Conservation (phyloP, 2,797 vertebrate species). For the Rhadinocentrus ornatus region DNA sequence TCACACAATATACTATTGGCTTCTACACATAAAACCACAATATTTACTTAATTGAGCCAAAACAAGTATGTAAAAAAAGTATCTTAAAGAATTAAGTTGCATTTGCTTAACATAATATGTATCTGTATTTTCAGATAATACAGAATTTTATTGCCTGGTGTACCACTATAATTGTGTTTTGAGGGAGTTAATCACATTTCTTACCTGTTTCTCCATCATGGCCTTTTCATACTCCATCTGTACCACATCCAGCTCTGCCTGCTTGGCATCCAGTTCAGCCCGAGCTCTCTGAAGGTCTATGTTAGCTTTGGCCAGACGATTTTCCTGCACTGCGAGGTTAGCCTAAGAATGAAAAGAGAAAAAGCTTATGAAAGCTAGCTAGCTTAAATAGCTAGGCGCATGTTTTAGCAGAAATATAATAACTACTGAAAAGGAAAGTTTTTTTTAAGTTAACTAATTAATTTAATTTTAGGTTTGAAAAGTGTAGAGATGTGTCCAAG, state of each 20-base stretch:
- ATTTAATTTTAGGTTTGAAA: not conserved
- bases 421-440: too few species aligned
- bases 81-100: too few species aligned
- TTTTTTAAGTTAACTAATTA: not conserved
- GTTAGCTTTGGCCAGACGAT: slow-evolving; percentile 87
- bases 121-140: too few species aligned
- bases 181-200: not conserved
- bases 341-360: slow-evolving; percentile 78
- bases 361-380: too few species aligned
- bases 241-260: slow-evolving; percentile 91
- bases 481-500: not conserved
- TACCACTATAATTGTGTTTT: slow-evolving; percentile 6
- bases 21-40: not conserved
- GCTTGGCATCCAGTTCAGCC: slow-evolving; percentile 91
- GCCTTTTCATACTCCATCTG: slow-evolving; percentile 92
- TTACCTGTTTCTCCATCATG: slow-evolving; percentile 93
- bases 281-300: slow-evolving; percentile 91
- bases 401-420: not conserved
- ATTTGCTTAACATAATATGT: too few species aligned
- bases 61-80: too few species aligned
- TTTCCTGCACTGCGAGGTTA: slow-evolving; percentile 93
- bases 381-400: not conserved
- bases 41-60: not conserved
- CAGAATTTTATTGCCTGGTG: not conserved
- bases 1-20: too few species aligned